Percentiles rank a stretch among this genome's conserved stretches.
Evolutionary conservation across 2,888 invertebrate species (phyloP).

Genomic region (Drosophila neonasuta): DNA sequence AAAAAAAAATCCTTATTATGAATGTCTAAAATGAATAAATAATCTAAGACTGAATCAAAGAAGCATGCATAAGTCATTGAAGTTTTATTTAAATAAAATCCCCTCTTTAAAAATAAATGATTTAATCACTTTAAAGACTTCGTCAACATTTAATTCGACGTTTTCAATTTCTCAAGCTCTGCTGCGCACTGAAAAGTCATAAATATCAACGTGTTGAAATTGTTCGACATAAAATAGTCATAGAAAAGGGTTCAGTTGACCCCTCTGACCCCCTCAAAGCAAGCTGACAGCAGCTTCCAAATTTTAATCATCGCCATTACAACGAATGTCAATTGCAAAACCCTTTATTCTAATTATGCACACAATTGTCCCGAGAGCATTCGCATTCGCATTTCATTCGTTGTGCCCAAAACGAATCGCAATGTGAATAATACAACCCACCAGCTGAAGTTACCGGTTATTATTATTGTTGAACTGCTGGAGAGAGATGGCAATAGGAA

Average conservation of each 20-base stretch:
- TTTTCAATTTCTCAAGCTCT: constrained; percentile 12
- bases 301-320: constrained; percentile 63
- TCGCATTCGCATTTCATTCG: constrained; percentile 45
- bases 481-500: background rate
- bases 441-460: constrained; percentile 42
- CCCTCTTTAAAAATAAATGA: no score
- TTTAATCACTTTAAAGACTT: background rate
- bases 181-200: constrained; percentile 7
- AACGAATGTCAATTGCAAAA: constrained; percentile 57
- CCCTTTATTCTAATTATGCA: constrained; percentile 76
- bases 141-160: background rate
- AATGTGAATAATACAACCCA: constrained; percentile 38
- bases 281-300: constrained; percentile 12
- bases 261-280: constrained; percentile 1
- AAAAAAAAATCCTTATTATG: no score
- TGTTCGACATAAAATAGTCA: constrained; percentile 10
- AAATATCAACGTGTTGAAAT: constrained; percentile 13
- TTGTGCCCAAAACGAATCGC: constrained; percentile 52
- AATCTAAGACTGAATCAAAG: background rate
- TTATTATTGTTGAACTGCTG: constrained; percentile 3
- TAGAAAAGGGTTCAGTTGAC: constrained; percentile 2
- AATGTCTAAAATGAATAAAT: background rate
- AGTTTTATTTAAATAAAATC: background rate
- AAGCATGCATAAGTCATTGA: background rate
- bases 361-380: constrained; percentile 74